A percentile compares a stretch with the other conserved stretches of the same genome.
Conservation (phyloP, 2,888 invertebrate genomes). For the Synergus umbraculus region DNA sequence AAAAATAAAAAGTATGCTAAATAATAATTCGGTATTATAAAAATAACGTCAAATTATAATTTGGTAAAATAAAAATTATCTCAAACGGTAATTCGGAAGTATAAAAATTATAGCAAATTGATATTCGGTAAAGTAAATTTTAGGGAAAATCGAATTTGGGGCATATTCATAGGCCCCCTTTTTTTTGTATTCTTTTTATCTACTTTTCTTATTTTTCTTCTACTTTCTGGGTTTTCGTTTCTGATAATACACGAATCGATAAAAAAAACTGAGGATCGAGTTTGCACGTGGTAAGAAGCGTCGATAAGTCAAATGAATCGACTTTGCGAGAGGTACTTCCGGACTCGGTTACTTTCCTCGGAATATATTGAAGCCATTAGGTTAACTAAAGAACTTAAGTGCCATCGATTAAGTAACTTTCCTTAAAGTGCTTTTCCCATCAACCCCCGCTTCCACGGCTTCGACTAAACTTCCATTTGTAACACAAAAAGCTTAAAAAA, state of each 20-base stretch:
- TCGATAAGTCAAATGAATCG: conserved; percentile 1
- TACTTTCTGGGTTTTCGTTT: background rate
- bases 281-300: background rate
- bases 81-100: too few species aligned
- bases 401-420: conserved; percentile 15
- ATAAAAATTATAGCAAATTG: too few species aligned
- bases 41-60: too few species aligned
- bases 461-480: background rate
- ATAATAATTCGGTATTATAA: too few species aligned
- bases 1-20: too few species aligned
- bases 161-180: too few species aligned
- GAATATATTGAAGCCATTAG: background rate
- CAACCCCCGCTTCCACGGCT: background rate
- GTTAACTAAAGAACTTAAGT: conserved; percentile 9
- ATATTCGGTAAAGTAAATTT: too few species aligned
- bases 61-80: too few species aligned
- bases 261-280: background rate
- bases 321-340: background rate
- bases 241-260: background rate
- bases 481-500: background rate
- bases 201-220: background rate
- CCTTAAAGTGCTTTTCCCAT: conserved; percentile 3
- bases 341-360: background rate
- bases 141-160: too few species aligned
- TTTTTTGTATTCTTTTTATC: too few species aligned